Percentiles rank a stretch among this genome's conserved stretches.
Conservation (phyloP, 2,888 invertebrate genomes). For the Neoascia interrupta region DNA sequence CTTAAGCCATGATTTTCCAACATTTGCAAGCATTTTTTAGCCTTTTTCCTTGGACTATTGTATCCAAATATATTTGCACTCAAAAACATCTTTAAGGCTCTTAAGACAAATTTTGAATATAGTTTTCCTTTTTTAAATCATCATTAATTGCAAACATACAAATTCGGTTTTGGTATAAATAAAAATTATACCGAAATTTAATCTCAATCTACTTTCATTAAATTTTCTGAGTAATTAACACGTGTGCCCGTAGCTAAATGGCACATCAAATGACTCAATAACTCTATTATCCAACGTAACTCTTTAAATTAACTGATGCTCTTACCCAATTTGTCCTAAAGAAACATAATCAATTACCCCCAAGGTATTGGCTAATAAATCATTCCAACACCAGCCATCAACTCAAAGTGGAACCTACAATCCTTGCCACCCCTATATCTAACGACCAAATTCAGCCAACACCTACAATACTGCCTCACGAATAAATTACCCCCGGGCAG, state of each 20-base stretch:
- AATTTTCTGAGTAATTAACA: no score
- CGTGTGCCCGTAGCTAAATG: not conserved
- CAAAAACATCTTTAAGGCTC: no score
- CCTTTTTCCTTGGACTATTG: not conserved
- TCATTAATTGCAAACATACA: no score
- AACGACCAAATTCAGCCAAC: not conserved
- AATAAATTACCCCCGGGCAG: slow-evolving; percentile 20
- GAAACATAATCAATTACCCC: slow-evolving; percentile 32
- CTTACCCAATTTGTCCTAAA: slow-evolving; percentile 9
- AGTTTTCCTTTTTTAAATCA: no score
- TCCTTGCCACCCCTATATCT: not conserved
- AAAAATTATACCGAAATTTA: no score
- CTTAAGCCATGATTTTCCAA: not conserved
- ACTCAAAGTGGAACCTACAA: slow-evolving; percentile 1
- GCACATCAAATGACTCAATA: slow-evolving; percentile 15
- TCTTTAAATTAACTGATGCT: slow-evolving; percentile 23
- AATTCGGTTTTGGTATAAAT: no score
- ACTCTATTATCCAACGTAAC: slow-evolving; percentile 9
- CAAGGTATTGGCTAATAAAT: slow-evolving; percentile 17
- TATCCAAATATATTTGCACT: no score
- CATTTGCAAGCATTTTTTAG: not conserved
- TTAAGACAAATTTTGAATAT: no score
- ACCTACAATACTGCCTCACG: not conserved
- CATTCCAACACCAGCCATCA: slow-evolving; percentile 31
- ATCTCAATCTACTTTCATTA: no score